Evolutionary conservation across 2,797 vertebrate genomes (phyloP), one percentile per base, ranked within the genome.

Genomic region (Hybognathus amarus): DNA sequence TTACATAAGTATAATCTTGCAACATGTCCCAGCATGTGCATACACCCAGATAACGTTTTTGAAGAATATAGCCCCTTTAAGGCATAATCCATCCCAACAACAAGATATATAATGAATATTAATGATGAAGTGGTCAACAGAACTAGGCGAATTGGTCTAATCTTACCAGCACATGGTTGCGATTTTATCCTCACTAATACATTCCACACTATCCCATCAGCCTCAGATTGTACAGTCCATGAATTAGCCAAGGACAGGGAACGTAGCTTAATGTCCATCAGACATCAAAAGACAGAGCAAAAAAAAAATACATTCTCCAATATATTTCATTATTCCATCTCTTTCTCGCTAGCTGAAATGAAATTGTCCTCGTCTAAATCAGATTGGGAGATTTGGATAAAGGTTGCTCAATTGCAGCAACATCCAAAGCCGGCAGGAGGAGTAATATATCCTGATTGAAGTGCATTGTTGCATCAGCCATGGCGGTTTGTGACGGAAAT

Each of bases 401-500:
- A 73, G 68, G 40, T 71, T 82, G 59, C 79, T 77, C 66, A 63
- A 56, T 59, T 75, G 67, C 36, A 59, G 47, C 33, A 47, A 70
- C 79, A 82, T 38, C 69, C 47, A 52, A 38, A 52, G 70, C 50
- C 17, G 22, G n/a, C 18, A 13, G 59, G 67, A 50, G 76, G 18
- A 61, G 59, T 54, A 78, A 83, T 73, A 83, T 74, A 77, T 84
- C 70, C 84, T 77, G 84, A 86, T 68, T 87, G 80, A 85, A 83
- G 70, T 27, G 78, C 69, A 82, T 84, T 88, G 85, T 82, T 83
- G 83, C 63, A 22, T 42, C 47, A 61, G 47, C 83, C 4, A 59
- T 36, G 45, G 22, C 5, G n/a, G 38, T 83, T 54, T 81, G 81
- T 61, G 78, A 54, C 61, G 69, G 83, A 85, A 83, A 77, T 67